Base-by-base conservation (phyloP, 2,797 vertebrate species). In the Cottoperca gobio region DNA sequence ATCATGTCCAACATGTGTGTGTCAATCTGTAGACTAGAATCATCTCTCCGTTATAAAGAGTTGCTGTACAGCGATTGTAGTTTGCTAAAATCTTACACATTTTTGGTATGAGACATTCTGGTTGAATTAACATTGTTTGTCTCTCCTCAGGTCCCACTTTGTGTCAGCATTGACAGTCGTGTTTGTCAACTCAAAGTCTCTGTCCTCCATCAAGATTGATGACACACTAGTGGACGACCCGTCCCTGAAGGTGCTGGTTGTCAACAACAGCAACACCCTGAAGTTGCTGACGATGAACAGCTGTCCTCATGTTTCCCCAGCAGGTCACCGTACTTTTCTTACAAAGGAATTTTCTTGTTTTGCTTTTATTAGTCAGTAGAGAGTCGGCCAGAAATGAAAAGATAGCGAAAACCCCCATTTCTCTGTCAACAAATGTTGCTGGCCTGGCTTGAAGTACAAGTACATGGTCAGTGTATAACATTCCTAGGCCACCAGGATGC, bases 231-330 rank as follows among this genome's bases (percentile, higher is more conserved):
- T 98, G 76, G 98, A 98, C 60, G 97, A 99, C 84, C 97, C 96
- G 0, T 99, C 97, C 46, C 95, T 99, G 42, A 98, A 98, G 88
- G 93, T 94, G 63, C 78, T 95, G 48, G 98, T 99, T 88, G 97
- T 97, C 86, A 99, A 99, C 91, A 99, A 99, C 90, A 98, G 97
- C 0, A 96, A 98, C 79, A 99, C 97, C 0, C 94, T 99, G 21
- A 99, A 96, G 88, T 88, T 99, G 78, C 91, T 99, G 88, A 99
- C 99, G 90, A 99, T 99, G 97, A 99, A 96, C 95, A 98, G 97
- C 88, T 99, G 97, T 79, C 97, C 97, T 84, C 97, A 97, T 17
- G 97, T 99, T 84, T 98, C 97, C 83, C 97, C 97, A 83, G 96
- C 97, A 94, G 97, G 97, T 99, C 28, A 55, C 23, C 64, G 21